Evolutionary conservation across 2,113 vertebrate species (phyloP).

Genomic region (Zosterops pallidus): DNA sequence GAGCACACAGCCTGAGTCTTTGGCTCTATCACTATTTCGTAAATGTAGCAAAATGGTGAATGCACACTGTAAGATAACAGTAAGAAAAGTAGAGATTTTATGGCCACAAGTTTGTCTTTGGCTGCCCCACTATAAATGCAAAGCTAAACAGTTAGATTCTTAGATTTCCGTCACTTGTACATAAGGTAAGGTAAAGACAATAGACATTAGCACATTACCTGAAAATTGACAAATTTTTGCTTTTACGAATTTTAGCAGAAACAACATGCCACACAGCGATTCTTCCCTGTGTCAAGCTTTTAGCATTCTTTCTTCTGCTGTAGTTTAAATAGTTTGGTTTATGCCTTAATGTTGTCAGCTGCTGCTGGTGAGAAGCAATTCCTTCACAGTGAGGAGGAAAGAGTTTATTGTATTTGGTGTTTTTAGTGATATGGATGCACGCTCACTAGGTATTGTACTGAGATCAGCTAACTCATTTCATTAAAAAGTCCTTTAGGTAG

Average conservation of each 20-base stretch:
- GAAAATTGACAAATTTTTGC: background rate
- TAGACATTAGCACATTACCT: background rate
- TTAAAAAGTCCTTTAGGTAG: constrained; percentile 16
- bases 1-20: background rate
- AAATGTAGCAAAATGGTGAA: background rate
- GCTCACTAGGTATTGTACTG: background rate
- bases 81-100: background rate
- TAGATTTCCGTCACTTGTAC: background rate
- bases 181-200: background rate
- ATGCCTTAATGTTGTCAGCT: background rate
- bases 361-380: background rate
- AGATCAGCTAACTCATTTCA: constrained; percentile 18
- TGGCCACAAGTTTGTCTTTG: background rate
- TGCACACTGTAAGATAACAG: background rate
- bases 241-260: background rate
- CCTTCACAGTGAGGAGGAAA: background rate
- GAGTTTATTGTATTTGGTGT: background rate
- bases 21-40: background rate
- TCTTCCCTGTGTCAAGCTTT: background rate
- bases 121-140: background rate
- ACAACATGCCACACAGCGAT: background rate
- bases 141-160: background rate
- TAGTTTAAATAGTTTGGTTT: constrained; percentile 5
- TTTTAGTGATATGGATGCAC: background rate
- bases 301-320: background rate